Evolutionary conservation across 64 coral and sea anemone species (phyloP).

Genomic region (Trachythela sp.): DNA sequence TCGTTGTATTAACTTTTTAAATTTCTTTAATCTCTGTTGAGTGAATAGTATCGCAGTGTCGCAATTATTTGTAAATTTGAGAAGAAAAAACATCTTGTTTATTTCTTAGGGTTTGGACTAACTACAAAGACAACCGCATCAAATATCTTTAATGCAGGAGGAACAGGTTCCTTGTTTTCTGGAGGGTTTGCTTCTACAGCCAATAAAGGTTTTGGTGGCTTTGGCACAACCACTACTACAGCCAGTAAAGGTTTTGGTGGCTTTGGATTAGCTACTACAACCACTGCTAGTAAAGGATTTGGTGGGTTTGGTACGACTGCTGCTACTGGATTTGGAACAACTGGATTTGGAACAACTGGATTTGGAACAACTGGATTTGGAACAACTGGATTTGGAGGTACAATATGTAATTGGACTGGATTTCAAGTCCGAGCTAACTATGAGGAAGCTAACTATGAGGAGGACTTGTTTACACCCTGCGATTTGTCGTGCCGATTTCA

Average conservation of each 20-base stretch:
- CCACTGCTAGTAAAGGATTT: not conserved
- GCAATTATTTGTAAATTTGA: too few relatives aligned
- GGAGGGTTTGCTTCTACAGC: not conserved
- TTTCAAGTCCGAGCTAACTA: too few relatives aligned
- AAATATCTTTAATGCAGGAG: conserved; percentile 2
- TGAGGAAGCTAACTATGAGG: not conserved
- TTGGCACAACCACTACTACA: not conserved
- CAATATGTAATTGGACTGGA: too few relatives aligned
- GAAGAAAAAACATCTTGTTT: too few relatives aligned
- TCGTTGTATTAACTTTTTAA: too few relatives aligned
- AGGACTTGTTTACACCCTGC: too few relatives aligned
- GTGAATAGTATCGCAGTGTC: too few relatives aligned
- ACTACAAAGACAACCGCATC: not conserved
- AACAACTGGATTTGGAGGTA: not conserved
- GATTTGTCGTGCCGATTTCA: too few relatives aligned
- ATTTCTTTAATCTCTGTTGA: too few relatives aligned
- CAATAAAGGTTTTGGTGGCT: not conserved
- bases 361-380: too few relatives aligned
- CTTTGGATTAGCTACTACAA: not conserved
- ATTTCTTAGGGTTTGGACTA: not conserved
- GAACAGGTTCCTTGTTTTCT: not conserved
- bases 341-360: too few relatives aligned
- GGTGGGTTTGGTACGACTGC: too few relatives aligned
- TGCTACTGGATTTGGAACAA: conserved; percentile 1
- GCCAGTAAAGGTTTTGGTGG: not conserved